Evolutionary conservation across 1,140 invertebrate species (phyloP).

Genomic region (Drosophila lacteicornis): DNA sequence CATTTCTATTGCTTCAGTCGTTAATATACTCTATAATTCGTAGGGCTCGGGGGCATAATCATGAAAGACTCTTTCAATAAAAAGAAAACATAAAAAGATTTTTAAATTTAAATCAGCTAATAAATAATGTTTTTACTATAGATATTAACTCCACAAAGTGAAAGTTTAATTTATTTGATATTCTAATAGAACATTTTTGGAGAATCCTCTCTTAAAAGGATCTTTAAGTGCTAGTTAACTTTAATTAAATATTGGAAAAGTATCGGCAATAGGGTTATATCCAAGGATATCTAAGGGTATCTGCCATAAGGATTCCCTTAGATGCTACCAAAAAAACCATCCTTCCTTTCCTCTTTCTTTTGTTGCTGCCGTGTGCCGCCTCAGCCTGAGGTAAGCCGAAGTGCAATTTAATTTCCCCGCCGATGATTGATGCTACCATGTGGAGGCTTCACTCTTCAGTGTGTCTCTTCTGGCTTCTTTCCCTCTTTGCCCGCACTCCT

Average conservation of each 20-base stretch:
- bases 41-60: too few species aligned
- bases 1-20: conserved; percentile 29
- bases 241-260: not conserved
- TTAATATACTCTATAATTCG: conserved; percentile 1
- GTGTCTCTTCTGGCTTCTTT: conserved; percentile 17
- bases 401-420: conserved; percentile 46
- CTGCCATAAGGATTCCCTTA: not conserved
- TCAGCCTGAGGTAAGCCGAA: conserved; percentile 41
- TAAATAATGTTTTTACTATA: too few species aligned
- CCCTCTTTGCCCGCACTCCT: not conserved
- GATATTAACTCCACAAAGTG: too few species aligned
- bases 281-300: not conserved
- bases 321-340: not conserved
- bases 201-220: too few species aligned
- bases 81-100: too few species aligned
- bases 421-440: conserved; percentile 55
- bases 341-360: conserved; percentile 1
- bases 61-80: not conserved
- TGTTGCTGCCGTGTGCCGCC: conserved; percentile 5
- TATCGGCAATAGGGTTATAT: not conserved
- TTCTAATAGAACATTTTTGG: too few species aligned
- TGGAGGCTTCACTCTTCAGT: conserved; percentile 24
- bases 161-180: too few species aligned
- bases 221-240: too few species aligned
- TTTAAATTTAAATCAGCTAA: too few species aligned